Base-by-base conservation (phyloP, 1,140 invertebrate genomes). In the Papilio machaon region DNA sequence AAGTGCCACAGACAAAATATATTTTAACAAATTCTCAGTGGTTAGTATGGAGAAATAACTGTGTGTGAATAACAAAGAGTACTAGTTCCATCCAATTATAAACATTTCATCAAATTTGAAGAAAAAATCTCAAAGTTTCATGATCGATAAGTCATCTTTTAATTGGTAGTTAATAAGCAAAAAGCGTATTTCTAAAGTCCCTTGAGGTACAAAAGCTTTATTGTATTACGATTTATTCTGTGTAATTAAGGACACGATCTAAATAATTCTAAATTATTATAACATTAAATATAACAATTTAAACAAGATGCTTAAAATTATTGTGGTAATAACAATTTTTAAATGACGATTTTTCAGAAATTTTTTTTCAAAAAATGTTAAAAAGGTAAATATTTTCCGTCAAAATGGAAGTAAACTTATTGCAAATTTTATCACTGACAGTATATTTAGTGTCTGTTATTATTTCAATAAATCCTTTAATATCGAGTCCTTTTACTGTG, bases 141-240 rank as follows among this genome's bases (percentile, higher is more conserved):
- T 64, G 23, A 64, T 64, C 23, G 23, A 30, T 30, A 30, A 30
- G 23, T 30, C 10, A 64, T 23, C 60, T 64, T 64, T 64, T 64
- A 64, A 64, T 64, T 64, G 60, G 60, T 64, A 64, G 23, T 64
- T 64, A 64, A 19, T 64, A 64, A 30, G 23, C 23, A 64, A 64
- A 23, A 5, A 64, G 60, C 60, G 60, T 64, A 11, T 4, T 64
- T 35, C 60, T 64, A 64, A 64, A 64, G 60, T 64, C 60, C 23
- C 60, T 64, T 64, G 60, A 64, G 60, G 8, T 64, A 30, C 23
- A 64, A 23, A 60, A 64, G 60, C 11, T 64, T 64, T 64, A 30
- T 64, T 30, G 60, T 64, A 30, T 23, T 60, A 9, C n/a, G 58
- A 60, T 60, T 60, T 60, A 60, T 64, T 64, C 10, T 64, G 60